Percentiles rank a stretch among this genome's conserved stretches.
Evolutionary conservation across 1,140 invertebrate genomes (phyloP).

Genomic region (Anoplolepis gracilipes): DNA sequence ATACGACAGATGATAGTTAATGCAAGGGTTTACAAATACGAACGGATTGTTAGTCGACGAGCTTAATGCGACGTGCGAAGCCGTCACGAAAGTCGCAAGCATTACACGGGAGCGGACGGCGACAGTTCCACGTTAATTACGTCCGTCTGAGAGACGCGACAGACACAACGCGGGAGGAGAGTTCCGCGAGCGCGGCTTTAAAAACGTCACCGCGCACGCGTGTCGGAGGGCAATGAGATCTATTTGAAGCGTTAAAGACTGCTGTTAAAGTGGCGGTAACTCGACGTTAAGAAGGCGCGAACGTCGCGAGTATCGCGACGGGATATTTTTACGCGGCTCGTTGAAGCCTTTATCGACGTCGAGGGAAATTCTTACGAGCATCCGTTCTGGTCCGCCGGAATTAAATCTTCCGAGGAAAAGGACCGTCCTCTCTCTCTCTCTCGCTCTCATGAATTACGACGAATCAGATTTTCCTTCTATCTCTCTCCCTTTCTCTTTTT

Average conservation of each 20-base stretch:
- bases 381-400: constrained; percentile 61
- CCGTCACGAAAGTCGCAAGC: constrained; percentile 13
- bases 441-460: background rate
- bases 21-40: constrained; percentile 40
- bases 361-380: constrained; percentile 66
- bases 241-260: constrained; percentile 84
- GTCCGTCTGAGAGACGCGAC: constrained; percentile 59
- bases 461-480: background rate
- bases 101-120: constrained; percentile 47
- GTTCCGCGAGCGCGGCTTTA: constrained; percentile 63
- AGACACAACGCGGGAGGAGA: constrained; percentile 9
- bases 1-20: background rate
- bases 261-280: constrained; percentile 83
- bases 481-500: too few relatives aligned
- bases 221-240: constrained; percentile 67
- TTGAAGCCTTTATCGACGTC: constrained; percentile 67
- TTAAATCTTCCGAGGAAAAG: constrained; percentile 17
- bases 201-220: constrained; percentile 66
- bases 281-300: constrained; percentile 79
- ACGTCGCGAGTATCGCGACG: constrained; percentile 63
- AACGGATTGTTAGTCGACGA: constrained; percentile 19
- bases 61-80: background rate
- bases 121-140: constrained; percentile 73
- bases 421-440: too few relatives aligned
- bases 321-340: constrained; percentile 79